Percentiles rank a stretch among this genome's conserved stretches.
phyloP scores from a whole-genome alignment of 2,888 invertebrate species.

The Tanypteryx hageni region DNA sequence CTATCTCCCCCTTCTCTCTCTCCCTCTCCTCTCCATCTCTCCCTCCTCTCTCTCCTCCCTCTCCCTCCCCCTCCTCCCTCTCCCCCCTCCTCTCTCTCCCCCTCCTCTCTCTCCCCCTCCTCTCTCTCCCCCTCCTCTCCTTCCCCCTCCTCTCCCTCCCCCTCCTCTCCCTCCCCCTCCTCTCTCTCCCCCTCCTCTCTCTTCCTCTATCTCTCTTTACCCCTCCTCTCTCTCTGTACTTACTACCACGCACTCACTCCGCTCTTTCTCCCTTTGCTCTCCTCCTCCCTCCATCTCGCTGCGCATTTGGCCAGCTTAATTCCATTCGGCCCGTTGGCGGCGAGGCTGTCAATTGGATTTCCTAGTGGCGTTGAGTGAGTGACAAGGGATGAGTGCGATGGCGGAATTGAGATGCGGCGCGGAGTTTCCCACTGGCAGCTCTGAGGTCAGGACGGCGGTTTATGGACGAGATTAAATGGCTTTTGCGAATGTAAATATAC shows the following conservation, averaged over 20 bases:
- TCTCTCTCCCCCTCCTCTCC: too few species aligned
- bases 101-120: too few species aligned
- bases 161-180: too few species aligned
- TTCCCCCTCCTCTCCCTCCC: too few species aligned
- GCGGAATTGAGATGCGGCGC: not conserved
- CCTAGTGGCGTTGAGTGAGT: constrained; percentile 20
- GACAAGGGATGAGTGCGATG: constrained; percentile 20
- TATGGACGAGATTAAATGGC: not conserved
- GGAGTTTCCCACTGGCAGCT: not conserved
- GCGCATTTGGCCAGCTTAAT: constrained; percentile 50
- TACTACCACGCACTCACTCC: not conserved
- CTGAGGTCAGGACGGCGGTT: not conserved
- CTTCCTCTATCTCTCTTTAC: not conserved
- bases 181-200: not conserved
- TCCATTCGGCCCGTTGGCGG: constrained; percentile 34
- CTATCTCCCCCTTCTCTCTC: too few species aligned
- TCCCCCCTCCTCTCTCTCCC: too few species aligned
- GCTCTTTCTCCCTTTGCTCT: not conserved
- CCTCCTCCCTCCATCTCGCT: not conserved
- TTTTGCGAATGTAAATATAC: not conserved
- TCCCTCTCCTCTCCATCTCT: too few species aligned
- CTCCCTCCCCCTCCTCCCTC: too few species aligned
- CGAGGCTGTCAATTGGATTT: constrained; percentile 57
- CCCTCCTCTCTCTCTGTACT: too few species aligned
- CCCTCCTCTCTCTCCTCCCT: too few species aligned